Percentiles rank a stretch among this genome's conserved stretches.
Conservation (phyloP, 2,113 vertebrate species). For the Origma solitaria region DNA sequence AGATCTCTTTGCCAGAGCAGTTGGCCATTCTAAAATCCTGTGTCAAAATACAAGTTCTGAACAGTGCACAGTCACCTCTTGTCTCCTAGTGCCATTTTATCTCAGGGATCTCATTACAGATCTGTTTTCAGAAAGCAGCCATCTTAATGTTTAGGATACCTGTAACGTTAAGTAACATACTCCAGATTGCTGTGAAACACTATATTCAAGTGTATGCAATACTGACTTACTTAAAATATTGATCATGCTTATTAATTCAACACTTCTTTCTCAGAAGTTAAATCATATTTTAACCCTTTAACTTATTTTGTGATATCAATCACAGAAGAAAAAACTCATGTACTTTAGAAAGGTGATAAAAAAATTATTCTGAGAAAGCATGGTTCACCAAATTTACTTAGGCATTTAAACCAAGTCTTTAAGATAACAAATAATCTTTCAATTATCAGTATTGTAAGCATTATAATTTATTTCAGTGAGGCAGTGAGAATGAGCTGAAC, state of each 20-base stretch:
- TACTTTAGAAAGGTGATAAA: not conserved
- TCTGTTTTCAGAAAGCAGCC: not conserved
- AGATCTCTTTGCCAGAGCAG: not conserved
- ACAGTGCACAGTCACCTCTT: not conserved
- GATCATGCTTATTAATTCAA: not conserved
- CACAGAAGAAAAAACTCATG: not conserved
- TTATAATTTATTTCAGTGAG: not conserved
- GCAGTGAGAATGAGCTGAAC: not conserved
- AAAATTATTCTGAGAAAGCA: not conserved
- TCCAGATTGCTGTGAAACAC: not conserved
- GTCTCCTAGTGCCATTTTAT: not conserved
- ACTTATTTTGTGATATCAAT: not conserved
- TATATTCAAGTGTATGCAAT: not conserved
- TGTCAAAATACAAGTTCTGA: not conserved
- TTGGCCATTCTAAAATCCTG: not conserved
- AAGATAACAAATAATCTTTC: not conserved
- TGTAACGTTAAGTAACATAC: not conserved
- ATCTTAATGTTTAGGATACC: not conserved
- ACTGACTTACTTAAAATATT: not conserved
- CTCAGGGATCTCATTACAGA: not conserved
- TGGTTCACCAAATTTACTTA: not conserved
- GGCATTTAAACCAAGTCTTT: not conserved
- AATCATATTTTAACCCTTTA: not conserved
- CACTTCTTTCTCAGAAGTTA: not conserved
- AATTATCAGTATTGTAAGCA: not conserved